A percentile compares a stretch with the other conserved stretches of the same genome.
Conservation (phyloP, 2,113 vertebrate genomes). For the Corapipo altera region DNA sequence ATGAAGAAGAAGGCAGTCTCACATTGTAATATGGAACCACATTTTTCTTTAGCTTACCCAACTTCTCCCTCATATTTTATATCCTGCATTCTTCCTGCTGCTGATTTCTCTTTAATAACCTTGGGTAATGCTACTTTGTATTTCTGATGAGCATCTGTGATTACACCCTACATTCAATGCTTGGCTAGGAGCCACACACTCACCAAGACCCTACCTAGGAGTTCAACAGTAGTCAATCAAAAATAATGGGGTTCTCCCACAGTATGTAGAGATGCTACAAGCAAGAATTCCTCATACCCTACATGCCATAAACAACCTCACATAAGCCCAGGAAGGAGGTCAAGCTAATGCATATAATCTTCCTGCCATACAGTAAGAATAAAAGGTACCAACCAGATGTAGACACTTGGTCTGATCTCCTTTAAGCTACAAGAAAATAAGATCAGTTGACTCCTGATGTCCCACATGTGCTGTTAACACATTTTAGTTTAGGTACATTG, state of each 20-base stretch:
- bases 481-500: background rate
- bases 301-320: background rate
- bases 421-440: background rate
- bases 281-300: background rate
- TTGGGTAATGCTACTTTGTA: background rate
- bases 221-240: background rate
- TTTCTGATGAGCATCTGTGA: background rate
- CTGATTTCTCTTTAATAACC: background rate
- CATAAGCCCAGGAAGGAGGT: background rate
- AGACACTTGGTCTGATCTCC: background rate
- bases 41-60: background rate
- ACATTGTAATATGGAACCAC: background rate
- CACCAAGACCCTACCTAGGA: background rate
- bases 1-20: background rate
- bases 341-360: background rate
- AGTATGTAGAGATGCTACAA: background rate
- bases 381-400: background rate
- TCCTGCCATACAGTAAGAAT: background rate
- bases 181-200: background rate
- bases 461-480: background rate
- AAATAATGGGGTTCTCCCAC: background rate
- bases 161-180: background rate
- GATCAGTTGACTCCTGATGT: background rate
- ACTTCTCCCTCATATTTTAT: background rate
- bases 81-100: background rate